phyloP scores from a whole-genome alignment of 1,140 invertebrate genomes.

The Bombus confusus region DNA sequence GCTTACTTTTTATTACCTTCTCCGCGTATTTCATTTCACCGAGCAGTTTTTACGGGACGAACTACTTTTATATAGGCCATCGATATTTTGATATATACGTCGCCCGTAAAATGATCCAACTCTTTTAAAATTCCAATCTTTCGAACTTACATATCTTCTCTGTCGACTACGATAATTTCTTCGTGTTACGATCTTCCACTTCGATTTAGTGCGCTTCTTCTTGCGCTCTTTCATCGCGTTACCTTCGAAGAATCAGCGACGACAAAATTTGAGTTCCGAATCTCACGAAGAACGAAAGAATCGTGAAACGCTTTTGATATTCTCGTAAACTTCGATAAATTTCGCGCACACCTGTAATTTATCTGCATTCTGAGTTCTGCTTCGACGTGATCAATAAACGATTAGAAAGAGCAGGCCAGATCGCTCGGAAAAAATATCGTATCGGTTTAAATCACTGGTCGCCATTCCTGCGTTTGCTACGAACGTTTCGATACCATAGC shows the following conservation, averaged over 20 bases:
- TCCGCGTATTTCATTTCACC: constrained; percentile 18
- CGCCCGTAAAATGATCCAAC: neutral
- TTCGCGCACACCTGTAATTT: constrained; percentile 59
- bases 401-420: constrained; percentile 57
- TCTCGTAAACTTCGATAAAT: constrained; percentile 61
- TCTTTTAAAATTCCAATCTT: neutral
- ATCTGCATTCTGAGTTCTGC: constrained; percentile 59
- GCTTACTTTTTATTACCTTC: constrained; percentile 22
- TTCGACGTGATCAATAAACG: constrained; percentile 62
- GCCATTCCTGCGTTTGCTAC: constrained; percentile 39
- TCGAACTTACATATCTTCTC: neutral
- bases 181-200: neutral
- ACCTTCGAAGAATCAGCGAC: neutral
- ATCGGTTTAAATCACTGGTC: constrained; percentile 68
- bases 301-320: constrained; percentile 28
- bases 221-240: constrained; percentile 19
- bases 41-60: neutral
- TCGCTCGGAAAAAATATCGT: constrained; percentile 52
- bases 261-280: no score
- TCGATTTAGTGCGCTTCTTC: constrained; percentile 29
- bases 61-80: constrained; percentile 29
- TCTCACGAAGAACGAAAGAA: neutral
- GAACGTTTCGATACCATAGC: constrained; percentile 35
- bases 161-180: neutral
- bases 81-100: constrained; percentile 27